phyloP scores from a whole-genome alignment of 2,888 invertebrate genomes.

The Acanthosepion pharaonis region DNA sequence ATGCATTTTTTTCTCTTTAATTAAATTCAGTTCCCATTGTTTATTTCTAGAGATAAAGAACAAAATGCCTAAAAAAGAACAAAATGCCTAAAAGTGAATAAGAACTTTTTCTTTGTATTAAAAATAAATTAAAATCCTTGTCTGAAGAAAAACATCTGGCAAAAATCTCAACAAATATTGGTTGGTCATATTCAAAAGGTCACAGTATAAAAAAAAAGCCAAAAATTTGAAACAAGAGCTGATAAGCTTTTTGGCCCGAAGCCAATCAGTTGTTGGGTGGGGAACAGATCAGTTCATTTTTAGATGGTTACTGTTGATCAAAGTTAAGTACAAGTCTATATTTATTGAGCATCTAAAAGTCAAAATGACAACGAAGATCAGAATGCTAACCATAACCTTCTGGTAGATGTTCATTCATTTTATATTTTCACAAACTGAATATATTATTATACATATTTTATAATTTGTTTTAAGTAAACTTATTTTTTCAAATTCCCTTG shows the following conservation, averaged over 20 bases:
- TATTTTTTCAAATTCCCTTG: neutral
- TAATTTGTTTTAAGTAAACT: neutral
- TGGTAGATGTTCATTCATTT: neutral
- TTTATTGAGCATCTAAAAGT: neutral
- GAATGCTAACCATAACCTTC: neutral
- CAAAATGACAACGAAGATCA: neutral
- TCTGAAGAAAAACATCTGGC: conserved; percentile 4
- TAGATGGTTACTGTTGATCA: neutral
- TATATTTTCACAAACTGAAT: neutral
- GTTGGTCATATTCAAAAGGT: neutral
- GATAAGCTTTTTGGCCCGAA: neutral
- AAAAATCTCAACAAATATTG: neutral
- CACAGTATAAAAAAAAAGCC: neutral
- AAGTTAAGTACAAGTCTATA: neutral
- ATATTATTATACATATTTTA: neutral
- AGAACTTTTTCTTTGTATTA: neutral
- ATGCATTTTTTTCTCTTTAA: neutral
- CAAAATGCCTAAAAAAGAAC: neutral
- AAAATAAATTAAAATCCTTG: neutral
- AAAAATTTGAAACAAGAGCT: neutral
- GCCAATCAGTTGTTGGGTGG: neutral
- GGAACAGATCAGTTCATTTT: no score
- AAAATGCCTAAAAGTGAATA: neutral
- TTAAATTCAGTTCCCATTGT: neutral
- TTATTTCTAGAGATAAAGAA: neutral